A percentile compares a stretch with the other conserved stretches of the same genome.
phyloP scores from a whole-genome alignment of 2,888 invertebrate genomes.

The Homarus gammarus region DNA sequence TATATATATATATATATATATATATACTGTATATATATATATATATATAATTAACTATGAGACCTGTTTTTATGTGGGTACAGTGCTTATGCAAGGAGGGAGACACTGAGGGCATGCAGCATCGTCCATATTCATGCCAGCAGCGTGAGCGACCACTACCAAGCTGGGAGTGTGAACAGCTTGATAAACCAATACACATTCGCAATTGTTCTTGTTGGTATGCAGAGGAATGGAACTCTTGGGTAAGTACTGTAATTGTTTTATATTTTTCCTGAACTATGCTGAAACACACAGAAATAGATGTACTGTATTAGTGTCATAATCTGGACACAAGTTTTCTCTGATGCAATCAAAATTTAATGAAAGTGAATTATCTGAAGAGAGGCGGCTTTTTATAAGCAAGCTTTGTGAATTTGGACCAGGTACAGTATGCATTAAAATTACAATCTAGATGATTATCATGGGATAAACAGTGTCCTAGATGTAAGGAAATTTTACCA shows the following conservation, averaged over 20 bases:
- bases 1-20: constrained; percentile 28
- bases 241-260: constrained; percentile 40
- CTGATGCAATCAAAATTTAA: too few species aligned
- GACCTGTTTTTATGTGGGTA: neutral
- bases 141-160: constrained; percentile 47
- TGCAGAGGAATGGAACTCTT: constrained; percentile 51
- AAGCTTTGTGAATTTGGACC: too few species aligned
- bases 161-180: constrained; percentile 55
- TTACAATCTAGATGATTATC: too few species aligned
- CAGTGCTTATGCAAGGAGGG: constrained; percentile 63
- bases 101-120: constrained; percentile 38
- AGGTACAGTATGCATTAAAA: too few species aligned
- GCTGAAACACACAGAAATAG: too few species aligned
- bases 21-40: neutral
- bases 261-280: neutral
- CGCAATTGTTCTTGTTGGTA: constrained; percentile 71
- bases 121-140: constrained; percentile 54
- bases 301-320: too few species aligned
- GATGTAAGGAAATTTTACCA: too few species aligned
- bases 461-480: too few species aligned
- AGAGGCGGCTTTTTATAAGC: too few species aligned
- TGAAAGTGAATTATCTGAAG: too few species aligned
- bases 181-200: constrained; percentile 47
- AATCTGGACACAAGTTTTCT: too few species aligned
- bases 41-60: too few species aligned